Base-by-base conservation (phyloP, 1,140 invertebrate species). In the Sycophaga agraensis region DNA sequence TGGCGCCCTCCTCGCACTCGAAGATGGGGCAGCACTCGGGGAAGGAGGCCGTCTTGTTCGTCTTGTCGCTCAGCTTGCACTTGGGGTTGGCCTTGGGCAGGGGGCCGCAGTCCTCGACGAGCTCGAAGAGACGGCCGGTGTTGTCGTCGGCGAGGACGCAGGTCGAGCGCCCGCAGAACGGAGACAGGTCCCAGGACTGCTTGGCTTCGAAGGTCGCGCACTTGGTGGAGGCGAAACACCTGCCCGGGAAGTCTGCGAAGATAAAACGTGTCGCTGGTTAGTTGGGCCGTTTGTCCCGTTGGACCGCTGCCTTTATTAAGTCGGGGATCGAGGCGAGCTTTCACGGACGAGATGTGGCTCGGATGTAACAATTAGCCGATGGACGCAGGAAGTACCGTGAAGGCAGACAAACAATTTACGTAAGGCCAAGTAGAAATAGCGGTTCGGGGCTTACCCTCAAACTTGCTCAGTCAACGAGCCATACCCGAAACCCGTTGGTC, bases 221-320 rank as follows among this genome's bases (percentile, higher is more conserved):
- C 62, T 86, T 87, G n/a, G 92, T 94, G 0, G 91, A 93, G 1
- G 91, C 91, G 78, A 94, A 94, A 71, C 92, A 94, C 83, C 92
- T 85, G 9, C 89, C 90, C 42, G 92, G 91, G 83, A 94, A 94
- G 82, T 94, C 91, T 94, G 80, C 48, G n/a, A 19, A 35, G 28
- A n/a, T n/a, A n/a, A n/a, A n/a, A n/a, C n/a, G n/a, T n/a, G n/a
- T n/a, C n/a, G n/a, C n/a, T n/a, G n/a, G n/a, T n/a, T n/a, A n/a
- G n/a, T n/a, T n/a, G n/a, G n/a, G n/a, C n/a, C n/a, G n/a, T n/a
- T n/a, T n/a, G n/a, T n/a, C n/a, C n/a, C n/a, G n/a, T n/a, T n/a
- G n/a, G n/a, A n/a, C n/a, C n/a, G n/a, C n/a, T n/a, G n/a, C n/a
- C n/a, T n/a, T n/a, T n/a, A n/a, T n/a, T n/a, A n/a, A n/a, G n/a